Evolutionary conservation across 2,113 vertebrate genomes (phyloP), one percentile per base, ranked within the genome.

Genomic region (Scatophagus argus): DNA sequence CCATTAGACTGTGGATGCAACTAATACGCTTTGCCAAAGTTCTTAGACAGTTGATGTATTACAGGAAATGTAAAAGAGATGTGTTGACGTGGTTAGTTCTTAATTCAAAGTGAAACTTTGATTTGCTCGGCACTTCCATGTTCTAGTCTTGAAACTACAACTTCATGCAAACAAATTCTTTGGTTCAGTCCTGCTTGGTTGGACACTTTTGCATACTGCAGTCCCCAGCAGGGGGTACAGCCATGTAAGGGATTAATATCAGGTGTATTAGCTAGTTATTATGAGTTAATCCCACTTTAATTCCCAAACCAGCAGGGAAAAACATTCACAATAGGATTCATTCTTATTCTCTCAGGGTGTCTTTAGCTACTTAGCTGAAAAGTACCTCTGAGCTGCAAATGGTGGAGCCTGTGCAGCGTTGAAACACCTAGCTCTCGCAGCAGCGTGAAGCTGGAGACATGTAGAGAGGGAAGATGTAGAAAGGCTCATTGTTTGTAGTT

Each of bases 401-500:
- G 64, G 21, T 5, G 11, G 38, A 36, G 61, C 38, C n/a, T 10
- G 29, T 66, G 63, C 38, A n/a, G 27, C 69, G 66, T 72, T 65
- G 80, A 41, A 83, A 86, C 77, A 79, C 77, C 55, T 47, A 14
- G 27, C 51, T 43, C 13, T 52, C 60, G 41, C 49, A 61, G 72
- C 46, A 55, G 64, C 14, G 34, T 49, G 49, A 10, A 68, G 63
- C 70, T 60, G 60, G 80, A 79, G 58, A 73, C 70, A 56, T 19
- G 19, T 55, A 63, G 62, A 21, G 38, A 65, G 49, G 62, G 38
- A 67, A 56, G 59, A 74, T 61, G 66, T 19, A 90, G 82, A 93
- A 91, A 83, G 90, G 70, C 76, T 86, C 71, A 85, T 93, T 94
- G 91, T 93, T 72, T 78, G 34, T 81, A 44, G 46, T 88, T 64